Conservation (phyloP, 2,113 vertebrate species). For the Psilopogon haemacephalus region DNA sequence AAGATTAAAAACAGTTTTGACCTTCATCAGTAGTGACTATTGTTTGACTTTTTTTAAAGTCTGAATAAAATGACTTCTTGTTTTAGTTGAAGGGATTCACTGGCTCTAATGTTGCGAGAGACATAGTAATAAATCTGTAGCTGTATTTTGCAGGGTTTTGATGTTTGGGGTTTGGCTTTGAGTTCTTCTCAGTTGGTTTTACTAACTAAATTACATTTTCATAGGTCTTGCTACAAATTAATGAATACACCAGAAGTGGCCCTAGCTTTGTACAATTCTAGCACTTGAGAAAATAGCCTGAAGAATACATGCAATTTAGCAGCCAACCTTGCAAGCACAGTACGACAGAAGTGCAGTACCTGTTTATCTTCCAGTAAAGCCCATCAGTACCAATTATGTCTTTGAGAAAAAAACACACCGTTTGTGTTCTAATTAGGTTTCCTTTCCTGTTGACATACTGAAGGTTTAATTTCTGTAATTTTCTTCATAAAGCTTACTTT, state of each 20-base stretch:
- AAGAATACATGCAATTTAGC: neutral
- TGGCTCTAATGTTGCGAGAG: neutral
- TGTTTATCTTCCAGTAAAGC: neutral
- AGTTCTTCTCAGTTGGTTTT: neutral
- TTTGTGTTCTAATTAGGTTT: neutral
- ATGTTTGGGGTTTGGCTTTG: neutral
- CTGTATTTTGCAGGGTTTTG: neutral
- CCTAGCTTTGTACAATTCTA: neutral
- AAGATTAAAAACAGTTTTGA: neutral
- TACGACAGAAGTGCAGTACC: neutral
- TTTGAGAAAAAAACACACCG: neutral
- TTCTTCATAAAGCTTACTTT: neutral
- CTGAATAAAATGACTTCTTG: neutral
- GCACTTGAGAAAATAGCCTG: neutral
- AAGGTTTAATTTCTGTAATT: constrained; percentile 3
- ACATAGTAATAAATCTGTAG: neutral
- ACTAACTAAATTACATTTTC: neutral
- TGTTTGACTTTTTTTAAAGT: neutral
- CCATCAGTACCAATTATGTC: rapidly evolving
- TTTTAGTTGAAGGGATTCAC: neutral
- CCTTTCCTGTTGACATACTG: neutral
- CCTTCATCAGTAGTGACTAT: neutral
- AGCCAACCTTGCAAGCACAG: neutral
- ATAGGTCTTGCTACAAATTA: neutral
- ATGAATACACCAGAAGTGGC: neutral